Conservation (phyloP, 2,888 invertebrate species). For the Nomada ferruginata region DNA sequence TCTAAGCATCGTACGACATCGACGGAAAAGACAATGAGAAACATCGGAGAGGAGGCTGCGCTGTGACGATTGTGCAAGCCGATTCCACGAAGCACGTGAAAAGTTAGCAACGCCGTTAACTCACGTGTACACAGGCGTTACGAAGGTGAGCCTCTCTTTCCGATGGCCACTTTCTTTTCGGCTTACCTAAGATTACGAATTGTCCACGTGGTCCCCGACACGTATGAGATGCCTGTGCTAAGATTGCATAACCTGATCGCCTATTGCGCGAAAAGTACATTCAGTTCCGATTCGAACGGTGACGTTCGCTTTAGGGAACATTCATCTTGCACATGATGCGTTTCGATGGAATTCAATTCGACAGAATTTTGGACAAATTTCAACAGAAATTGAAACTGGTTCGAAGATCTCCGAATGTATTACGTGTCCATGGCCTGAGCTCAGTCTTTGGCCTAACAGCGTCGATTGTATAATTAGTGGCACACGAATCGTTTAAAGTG, state of each 20-base stretch:
- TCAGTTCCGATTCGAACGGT: not conserved
- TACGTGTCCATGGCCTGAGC: constrained; percentile 23
- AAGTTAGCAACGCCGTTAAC: constrained; percentile 61
- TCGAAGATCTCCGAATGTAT: not conserved
- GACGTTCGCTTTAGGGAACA: not conserved
- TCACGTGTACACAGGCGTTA: constrained; percentile 69
- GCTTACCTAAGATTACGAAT: constrained; percentile 75
- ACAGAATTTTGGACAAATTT: not conserved
- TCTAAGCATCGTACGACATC: constrained; percentile 16
- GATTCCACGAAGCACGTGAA: constrained; percentile 69
- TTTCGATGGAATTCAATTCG: too few species aligned
- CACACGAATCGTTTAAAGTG: not conserved
- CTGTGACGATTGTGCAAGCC: constrained; percentile 47
- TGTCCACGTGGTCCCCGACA: constrained; percentile 74
- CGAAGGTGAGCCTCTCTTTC: constrained; percentile 71
- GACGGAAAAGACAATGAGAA: constrained; percentile 1
- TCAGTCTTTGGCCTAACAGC: not conserved
- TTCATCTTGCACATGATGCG: too few species aligned
- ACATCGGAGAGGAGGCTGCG: constrained; percentile 37
- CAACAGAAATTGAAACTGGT: not conserved
- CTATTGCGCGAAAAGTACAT: constrained; percentile 1
- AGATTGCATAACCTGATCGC: constrained; percentile 45
- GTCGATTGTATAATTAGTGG: constrained; percentile 6
- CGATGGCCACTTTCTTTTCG: constrained; percentile 78
- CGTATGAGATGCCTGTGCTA: constrained; percentile 55